These are phyloP conservation scores for Autographa gamma DNA, from an alignment of 2,888 invertebrate genomes.

Conservation along the genomic window DNA sequence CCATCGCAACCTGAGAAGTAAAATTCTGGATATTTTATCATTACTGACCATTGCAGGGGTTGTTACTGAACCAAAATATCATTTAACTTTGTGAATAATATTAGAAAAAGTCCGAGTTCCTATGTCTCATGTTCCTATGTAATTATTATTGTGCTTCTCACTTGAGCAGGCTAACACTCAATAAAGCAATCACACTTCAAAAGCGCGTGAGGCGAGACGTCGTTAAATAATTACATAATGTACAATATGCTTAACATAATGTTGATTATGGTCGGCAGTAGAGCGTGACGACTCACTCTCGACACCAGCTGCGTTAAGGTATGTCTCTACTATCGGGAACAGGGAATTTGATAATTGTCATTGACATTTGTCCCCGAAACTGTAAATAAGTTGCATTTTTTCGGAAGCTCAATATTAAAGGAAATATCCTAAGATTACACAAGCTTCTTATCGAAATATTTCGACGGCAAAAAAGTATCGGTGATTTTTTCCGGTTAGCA, in stretches of 20 bases:
- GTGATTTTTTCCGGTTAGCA: too few species aligned
- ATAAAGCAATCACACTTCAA: constrained; percentile 28
- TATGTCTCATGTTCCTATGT: not conserved
- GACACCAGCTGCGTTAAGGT: constrained; percentile 50
- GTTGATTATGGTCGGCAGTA: constrained; percentile 66
- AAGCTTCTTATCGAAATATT: too few species aligned
- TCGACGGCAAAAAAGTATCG: too few species aligned
- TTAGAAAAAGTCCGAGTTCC: not conserved
- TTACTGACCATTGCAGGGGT: too few species aligned
- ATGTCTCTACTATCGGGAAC: not conserved
- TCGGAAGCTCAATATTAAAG: too few species aligned
- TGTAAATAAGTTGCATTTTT: too few species aligned
- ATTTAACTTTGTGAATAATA: too few species aligned
- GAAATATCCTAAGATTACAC: too few species aligned
- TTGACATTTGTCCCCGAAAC: not conserved
- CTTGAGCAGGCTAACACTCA: constrained; percentile 11
- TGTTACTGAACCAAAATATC: too few species aligned
- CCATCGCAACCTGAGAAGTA: too few species aligned
- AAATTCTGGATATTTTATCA: too few species aligned
- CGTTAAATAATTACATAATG: constrained; percentile 51
- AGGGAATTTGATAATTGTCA: not conserved
- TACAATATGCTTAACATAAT: constrained; percentile 34
- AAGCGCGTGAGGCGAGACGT: constrained; percentile 37
- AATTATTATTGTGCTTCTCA: too few species aligned
- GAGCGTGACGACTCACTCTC: constrained; percentile 72